Evolutionary conservation across 2,797 vertebrate species (phyloP).

Genomic region (Gymnothorax reevesii): DNA sequence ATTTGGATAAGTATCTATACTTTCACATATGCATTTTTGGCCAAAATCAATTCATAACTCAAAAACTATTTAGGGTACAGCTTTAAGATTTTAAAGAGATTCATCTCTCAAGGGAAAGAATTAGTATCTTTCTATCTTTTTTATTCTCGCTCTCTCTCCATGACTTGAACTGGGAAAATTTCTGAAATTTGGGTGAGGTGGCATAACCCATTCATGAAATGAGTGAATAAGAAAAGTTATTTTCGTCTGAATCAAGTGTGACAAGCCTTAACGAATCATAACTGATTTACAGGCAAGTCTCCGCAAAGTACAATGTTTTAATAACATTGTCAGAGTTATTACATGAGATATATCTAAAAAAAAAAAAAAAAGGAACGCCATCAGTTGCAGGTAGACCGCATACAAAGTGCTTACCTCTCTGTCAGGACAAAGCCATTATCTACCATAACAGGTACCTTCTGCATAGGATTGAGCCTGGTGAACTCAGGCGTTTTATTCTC

Average conservation of each 20-base stretch:
- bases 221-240: background rate
- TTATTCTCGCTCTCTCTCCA: no score
- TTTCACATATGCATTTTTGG: no score
- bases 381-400: background rate
- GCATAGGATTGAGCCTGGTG: conserved; percentile 67
- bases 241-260: background rate
- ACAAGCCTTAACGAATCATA: background rate
- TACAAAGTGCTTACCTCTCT: conserved; percentile 62
- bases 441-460: conserved; percentile 72
- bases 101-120: no score
- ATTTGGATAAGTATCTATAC: no score
- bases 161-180: no score
- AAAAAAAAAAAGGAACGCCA: background rate
- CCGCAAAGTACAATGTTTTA: background rate
- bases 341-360: background rate
- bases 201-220: no score
- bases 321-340: background rate
- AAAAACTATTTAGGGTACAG: no score
- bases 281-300: background rate
- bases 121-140: no score
- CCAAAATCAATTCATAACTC: no score
- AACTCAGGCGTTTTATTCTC: conserved; percentile 64
- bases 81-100: no score
- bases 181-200: no score
- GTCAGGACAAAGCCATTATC: conserved; percentile 69